Percentiles rank a stretch among this genome's conserved stretches.
phyloP scores from a whole-genome alignment of 1,140 invertebrate genomes.

The Dolichoris vasculosae region DNA sequence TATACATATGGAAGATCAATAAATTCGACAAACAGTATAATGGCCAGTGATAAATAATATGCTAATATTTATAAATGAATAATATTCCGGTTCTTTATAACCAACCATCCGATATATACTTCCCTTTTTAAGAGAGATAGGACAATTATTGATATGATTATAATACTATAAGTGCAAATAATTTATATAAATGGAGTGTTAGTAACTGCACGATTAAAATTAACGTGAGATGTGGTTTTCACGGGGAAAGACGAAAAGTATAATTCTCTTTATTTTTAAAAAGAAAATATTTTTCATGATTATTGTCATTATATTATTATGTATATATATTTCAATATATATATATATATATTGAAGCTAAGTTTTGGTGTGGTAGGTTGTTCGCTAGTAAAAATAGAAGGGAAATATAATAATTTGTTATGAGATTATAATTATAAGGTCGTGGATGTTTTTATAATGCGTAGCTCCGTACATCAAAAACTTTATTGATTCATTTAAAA shows the following conservation, averaged over 20 bases:
- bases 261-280: conserved; percentile 51
- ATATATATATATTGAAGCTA: conserved; percentile 47
- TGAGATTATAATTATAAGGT: conserved; percentile 44
- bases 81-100: conserved; percentile 42
- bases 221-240: conserved; percentile 52
- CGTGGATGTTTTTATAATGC: conserved; percentile 31
- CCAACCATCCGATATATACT: conserved; percentile 26
- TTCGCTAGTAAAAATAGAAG: conserved; percentile 53
- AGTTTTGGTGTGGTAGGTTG: conserved; percentile 52
- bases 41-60: conserved; percentile 49
- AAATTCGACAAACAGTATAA: conserved; percentile 49
- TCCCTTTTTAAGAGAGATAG: conserved; percentile 40
- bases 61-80: conserved; percentile 49
- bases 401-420: conserved; percentile 44
- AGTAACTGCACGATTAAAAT: conserved; percentile 40
- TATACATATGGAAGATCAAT: conserved; percentile 53
- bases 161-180: conserved; percentile 52
- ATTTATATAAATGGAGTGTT: conserved; percentile 43
- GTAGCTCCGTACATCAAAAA: conserved; percentile 34
- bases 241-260: conserved; percentile 54
- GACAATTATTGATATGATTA: conserved; percentile 52
- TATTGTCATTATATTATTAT: conserved; percentile 51
- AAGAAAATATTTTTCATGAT: conserved; percentile 49
- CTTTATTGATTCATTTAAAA: conserved; percentile 20
- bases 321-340: conserved; percentile 35